phyloP scores from a whole-genome alignment of 1,140 invertebrate genomes.

The Hestina assimilis region DNA sequence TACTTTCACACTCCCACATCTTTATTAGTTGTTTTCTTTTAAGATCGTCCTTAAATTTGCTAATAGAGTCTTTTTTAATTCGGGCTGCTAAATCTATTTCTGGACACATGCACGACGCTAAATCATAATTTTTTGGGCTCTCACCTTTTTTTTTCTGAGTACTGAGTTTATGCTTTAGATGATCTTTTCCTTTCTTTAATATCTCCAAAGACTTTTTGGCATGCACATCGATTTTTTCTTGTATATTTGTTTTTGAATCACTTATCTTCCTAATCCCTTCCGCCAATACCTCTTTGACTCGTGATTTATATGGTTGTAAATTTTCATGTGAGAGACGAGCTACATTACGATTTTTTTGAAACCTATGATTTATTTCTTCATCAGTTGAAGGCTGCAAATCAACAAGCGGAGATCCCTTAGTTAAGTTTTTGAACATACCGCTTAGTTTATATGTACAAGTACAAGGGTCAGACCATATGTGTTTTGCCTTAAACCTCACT shows the following conservation, averaged over 20 bases:
- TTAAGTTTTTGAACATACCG: conserved; percentile 29
- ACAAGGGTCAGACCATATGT: conserved; percentile 49
- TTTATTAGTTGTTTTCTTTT: conserved; percentile 28
- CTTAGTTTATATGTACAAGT: conserved; percentile 45
- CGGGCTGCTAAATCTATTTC: conserved; percentile 19
- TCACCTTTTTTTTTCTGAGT: conserved; percentile 2
- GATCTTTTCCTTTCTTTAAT: conserved; percentile 24
- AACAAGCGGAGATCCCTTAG: conserved; percentile 17
- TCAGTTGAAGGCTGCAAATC: conserved; percentile 12
- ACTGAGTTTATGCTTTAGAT: conserved; percentile 19
- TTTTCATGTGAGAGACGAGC: conserved; percentile 24
- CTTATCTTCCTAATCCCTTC: conserved; percentile 20
- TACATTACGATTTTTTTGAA: conserved; percentile 14
- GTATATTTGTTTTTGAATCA: conserved; percentile 27
- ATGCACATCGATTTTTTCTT: conserved; percentile 25
- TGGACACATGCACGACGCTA: neutral
- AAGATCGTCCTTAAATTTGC: conserved; percentile 42
- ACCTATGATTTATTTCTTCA: conserved; percentile 10
- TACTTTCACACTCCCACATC: conserved; percentile 32
- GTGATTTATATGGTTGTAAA: conserved; percentile 15
- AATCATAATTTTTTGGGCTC: neutral
- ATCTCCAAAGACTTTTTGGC: conserved; percentile 31
- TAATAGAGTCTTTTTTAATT: conserved; percentile 47
- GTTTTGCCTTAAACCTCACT: conserved; percentile 42
- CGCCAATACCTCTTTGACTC: conserved; percentile 20